A percentile compares a stretch with the other conserved stretches of the same genome.
These are phyloP conservation scores for Phylloscopus trochiloides DNA, from an alignment of 2,113 vertebrate genomes.

Conservation along the genomic window DNA sequence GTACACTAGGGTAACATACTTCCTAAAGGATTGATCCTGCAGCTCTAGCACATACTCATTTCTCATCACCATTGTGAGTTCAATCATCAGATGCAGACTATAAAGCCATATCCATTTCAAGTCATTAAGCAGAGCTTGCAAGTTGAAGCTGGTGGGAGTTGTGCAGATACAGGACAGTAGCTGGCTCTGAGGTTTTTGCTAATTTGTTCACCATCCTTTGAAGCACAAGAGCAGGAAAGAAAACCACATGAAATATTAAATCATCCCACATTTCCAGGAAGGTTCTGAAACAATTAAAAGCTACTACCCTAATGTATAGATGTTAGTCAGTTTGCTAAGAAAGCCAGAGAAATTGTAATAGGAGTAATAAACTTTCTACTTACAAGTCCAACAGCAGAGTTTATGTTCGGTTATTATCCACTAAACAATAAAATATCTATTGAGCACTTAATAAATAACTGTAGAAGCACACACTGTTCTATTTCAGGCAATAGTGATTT, in stretches of 20 bases:
- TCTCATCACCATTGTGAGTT: background rate
- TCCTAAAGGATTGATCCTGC: background rate
- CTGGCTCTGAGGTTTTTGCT: constrained; percentile 3
- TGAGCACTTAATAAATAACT: background rate
- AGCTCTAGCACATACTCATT: background rate
- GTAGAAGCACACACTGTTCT: background rate
- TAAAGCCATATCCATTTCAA: background rate
- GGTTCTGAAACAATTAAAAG: constrained; percentile 3
- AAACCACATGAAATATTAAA: constrained; percentile 4
- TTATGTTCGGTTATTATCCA: background rate
- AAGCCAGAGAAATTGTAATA: background rate
- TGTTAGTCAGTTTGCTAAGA: background rate
- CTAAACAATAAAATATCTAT: background rate
- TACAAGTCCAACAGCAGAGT: background rate
- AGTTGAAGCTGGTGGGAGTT: background rate
- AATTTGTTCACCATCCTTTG: constrained; percentile 9
- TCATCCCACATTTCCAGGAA: background rate
- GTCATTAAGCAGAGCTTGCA: background rate
- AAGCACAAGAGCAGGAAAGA: constrained; percentile 3
- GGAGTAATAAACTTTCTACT: background rate
- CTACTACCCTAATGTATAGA: background rate
- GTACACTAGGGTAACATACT: background rate
- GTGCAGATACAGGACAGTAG: background rate
- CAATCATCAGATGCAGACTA: background rate
- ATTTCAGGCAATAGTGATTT: background rate